A percentile compares a stretch with the other conserved stretches of the same genome.
Conservation (phyloP, 2,113 vertebrate species). For the Serilophus lunatus region DNA sequence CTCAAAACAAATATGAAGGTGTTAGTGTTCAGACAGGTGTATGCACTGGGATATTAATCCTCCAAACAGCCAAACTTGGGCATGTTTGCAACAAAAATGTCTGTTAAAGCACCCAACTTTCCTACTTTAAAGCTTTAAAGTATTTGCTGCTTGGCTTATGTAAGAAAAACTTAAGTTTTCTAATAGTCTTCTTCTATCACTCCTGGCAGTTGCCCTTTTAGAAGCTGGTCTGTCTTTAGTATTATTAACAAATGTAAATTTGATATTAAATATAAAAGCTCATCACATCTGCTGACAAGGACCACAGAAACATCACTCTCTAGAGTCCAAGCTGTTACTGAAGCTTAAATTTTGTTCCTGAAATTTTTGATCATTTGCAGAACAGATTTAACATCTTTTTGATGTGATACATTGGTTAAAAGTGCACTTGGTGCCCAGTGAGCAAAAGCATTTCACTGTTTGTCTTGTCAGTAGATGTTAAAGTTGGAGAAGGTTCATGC, state of each 20-base stretch:
- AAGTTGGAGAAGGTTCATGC: neutral
- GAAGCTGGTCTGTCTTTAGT: neutral
- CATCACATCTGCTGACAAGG: slow-evolving; percentile 21
- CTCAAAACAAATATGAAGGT: neutral
- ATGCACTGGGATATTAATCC: neutral
- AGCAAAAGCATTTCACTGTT: neutral
- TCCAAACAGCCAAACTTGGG: neutral
- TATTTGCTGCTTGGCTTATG: neutral
- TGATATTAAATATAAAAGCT: neutral
- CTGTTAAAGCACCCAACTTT: neutral
- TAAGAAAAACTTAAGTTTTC: neutral
- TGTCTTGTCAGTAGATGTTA: slow-evolving; percentile 24
- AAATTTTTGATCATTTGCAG: neutral
- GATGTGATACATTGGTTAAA: neutral
- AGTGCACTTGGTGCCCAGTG: neutral
- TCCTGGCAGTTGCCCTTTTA: neutral
- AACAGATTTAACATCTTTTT: neutral
- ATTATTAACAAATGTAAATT: neutral
- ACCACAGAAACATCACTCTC: neutral
- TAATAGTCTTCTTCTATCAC: neutral
- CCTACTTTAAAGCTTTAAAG: neutral
- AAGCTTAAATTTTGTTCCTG: neutral
- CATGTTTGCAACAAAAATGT: neutral
- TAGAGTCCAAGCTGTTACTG: neutral
- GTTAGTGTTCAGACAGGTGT: neutral